Base-by-base conservation (phyloP, 2,113 vertebrate genomes). In the Mionectes macconnelli region DNA sequence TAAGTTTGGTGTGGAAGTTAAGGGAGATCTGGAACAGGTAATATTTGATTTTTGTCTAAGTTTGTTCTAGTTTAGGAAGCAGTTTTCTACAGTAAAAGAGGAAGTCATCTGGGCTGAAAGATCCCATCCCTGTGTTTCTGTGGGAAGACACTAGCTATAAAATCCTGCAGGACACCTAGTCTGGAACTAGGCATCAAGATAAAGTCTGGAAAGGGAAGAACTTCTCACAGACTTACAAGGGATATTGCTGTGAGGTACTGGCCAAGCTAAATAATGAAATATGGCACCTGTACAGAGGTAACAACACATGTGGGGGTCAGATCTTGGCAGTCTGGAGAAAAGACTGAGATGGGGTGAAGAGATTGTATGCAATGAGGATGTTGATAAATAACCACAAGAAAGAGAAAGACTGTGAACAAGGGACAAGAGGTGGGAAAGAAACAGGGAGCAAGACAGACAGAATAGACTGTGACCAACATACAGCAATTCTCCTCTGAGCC, bases 391-490 rank as follows among this genome's bases (percentile, higher is more conserved):
- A 59, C 27, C 16, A 37, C 40, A 70, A 57, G 8, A 16, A 66
- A 67, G 23, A 68, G 88, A 79, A 30, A 3, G 12, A 4, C 31
- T 84, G 9, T 35, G 18, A 72, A 39, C 8, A 8, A 79, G 13
- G 22, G 85, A 45, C 15, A 14, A n/a, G 27, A 53, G 2, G 2
- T 44, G 3, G 5, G 12, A 87, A 75, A 55, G 31, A 77, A 84
- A 50, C 4, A 24, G 7, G 35, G 14, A 35, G 4, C 17, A 59
- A 67, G 31, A 81, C 18, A 55, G 28, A 39, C 4, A 24, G 39
- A 30, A 31, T 7, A 68, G 30, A 8, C 16, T 40, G 24, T 37
- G 22, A 6, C 56, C 31, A 45, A 4, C 0, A 0, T 17, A 47
- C 12, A 31, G 10, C 11, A 37, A 13, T 44, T 84, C 53, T 95